Percentiles rank a stretch among this genome's conserved stretches.
phyloP scores from a whole-genome alignment of 2,888 invertebrate species.

The Drosophila borborema region DNA sequence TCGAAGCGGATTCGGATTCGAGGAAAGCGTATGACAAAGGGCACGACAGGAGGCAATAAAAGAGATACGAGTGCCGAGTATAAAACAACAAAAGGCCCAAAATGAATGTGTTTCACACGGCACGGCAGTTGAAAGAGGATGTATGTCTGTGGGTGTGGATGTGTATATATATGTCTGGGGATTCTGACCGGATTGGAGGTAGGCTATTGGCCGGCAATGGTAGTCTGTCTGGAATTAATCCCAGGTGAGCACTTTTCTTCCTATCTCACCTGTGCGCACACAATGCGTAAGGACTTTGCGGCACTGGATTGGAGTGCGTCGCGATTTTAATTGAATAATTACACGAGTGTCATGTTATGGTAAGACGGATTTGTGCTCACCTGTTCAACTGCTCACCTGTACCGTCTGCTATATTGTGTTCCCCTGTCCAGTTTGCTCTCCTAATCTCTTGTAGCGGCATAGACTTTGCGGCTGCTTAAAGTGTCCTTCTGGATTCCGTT shows the following conservation, averaged over 20 bases:
- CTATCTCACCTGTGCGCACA: slow-evolving; percentile 36
- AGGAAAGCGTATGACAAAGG: slow-evolving; percentile 48
- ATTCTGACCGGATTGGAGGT: slow-evolving; percentile 13
- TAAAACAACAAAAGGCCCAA: slow-evolving; percentile 66
- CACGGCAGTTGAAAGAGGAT: slow-evolving; percentile 14
- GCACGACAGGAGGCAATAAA: slow-evolving; percentile 62
- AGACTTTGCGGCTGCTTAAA: slow-evolving; percentile 15
- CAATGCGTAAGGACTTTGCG: slow-evolving; percentile 34
- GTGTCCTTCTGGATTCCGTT: slow-evolving; percentile 10
- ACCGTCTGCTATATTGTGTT: background rate
- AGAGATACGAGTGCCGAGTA: slow-evolving; percentile 57
- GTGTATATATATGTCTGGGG: background rate
- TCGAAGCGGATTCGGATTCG: background rate
- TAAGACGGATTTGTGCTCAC: slow-evolving; percentile 38
- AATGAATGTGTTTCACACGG: slow-evolving; percentile 61
- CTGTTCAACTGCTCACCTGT: background rate
- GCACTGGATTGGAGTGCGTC: slow-evolving; percentile 31
- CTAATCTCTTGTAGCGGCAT: background rate
- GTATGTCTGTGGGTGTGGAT: background rate
- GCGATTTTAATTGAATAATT: slow-evolving; percentile 75
- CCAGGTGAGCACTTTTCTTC: slow-evolving; percentile 65
- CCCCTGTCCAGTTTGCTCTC: slow-evolving; percentile 1
- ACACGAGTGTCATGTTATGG: slow-evolving; percentile 39
- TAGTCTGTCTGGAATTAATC: slow-evolving; percentile 62
- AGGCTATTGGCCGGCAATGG: slow-evolving; percentile 9